A percentile compares a stretch with the other conserved stretches of the same genome.
Conservation (phyloP, 2,888 invertebrate species). For the Acanthosepion pharaonis region DNA sequence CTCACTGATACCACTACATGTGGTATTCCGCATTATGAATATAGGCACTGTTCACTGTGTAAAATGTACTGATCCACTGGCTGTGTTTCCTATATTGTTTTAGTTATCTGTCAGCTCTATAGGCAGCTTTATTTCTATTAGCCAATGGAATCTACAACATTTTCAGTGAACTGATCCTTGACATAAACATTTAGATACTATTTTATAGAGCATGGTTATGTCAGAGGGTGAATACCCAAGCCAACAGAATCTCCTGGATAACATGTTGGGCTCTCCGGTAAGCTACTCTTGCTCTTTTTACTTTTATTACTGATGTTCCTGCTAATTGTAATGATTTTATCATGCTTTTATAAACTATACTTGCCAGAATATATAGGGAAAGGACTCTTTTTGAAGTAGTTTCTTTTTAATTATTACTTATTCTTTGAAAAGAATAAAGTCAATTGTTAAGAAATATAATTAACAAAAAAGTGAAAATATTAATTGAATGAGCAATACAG, state of each 20-base stretch:
- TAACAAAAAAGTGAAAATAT: background rate
- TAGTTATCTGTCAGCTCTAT: background rate
- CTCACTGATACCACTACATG: slow-evolving; percentile 43
- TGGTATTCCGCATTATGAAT: slow-evolving; percentile 47
- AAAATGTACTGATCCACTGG: slow-evolving; percentile 21
- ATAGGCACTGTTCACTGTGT: background rate
- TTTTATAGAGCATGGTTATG: slow-evolving; percentile 44
- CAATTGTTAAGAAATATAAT: background rate
- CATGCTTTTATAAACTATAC: background rate
- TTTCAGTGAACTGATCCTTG: background rate
- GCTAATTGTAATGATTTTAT: background rate
- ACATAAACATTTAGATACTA: background rate
- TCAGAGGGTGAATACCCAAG: slow-evolving; percentile 45
- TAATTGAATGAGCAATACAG: background rate
- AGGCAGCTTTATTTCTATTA: background rate
- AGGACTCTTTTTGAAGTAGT: background rate
- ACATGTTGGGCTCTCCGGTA: slow-evolving; percentile 44
- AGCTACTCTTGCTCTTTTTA: background rate
- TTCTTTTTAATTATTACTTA: background rate
- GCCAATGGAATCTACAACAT: background rate
- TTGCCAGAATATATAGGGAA: background rate
- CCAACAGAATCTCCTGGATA: slow-evolving; percentile 47
- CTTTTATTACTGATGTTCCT: background rate
- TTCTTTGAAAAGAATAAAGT: background rate
- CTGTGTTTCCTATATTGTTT: slow-evolving; percentile 34